Evolutionary conservation across 2,797 vertebrate genomes (phyloP).

Genomic region (Rhabdophis nuchalis): DNA sequence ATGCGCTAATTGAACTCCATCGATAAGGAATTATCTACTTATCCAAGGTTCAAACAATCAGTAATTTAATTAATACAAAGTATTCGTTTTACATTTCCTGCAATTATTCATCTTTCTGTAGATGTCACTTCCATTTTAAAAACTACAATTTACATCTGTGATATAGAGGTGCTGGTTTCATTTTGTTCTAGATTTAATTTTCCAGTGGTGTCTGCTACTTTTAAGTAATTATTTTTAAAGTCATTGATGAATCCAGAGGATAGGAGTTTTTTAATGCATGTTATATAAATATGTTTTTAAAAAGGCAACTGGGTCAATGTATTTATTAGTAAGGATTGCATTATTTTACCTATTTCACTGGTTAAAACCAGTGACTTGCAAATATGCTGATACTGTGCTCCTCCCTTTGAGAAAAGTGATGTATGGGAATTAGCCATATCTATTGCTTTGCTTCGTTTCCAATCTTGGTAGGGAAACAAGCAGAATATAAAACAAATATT

Average conservation of each 20-base stretch:
- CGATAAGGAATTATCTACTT: neutral
- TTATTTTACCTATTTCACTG: neutral
- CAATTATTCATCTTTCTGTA: neutral
- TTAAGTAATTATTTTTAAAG: neutral
- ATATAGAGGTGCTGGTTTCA: neutral
- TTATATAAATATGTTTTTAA: neutral
- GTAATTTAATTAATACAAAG: neutral
- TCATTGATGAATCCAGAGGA: neutral
- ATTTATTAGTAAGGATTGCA: neutral
- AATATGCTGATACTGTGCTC: neutral
- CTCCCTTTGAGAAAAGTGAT: neutral
- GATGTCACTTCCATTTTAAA: neutral
- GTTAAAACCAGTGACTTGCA: neutral
- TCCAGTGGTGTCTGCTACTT: neutral
- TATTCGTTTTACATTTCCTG: neutral
- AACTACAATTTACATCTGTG: neutral
- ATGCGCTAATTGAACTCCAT: neutral
- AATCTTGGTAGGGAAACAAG: neutral
- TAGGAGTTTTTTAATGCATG: neutral
- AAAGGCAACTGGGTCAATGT: neutral
- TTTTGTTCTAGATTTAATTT: neutral
- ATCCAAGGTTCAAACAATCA: neutral
- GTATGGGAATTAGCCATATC: neutral
- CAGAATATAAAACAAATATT: neutral
- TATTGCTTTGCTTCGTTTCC: neutral